A percentile compares a stretch with the other conserved stretches of the same genome.
Conservation (phyloP, 2,888 invertebrate genomes). For the Watsonalla cultraria region DNA sequence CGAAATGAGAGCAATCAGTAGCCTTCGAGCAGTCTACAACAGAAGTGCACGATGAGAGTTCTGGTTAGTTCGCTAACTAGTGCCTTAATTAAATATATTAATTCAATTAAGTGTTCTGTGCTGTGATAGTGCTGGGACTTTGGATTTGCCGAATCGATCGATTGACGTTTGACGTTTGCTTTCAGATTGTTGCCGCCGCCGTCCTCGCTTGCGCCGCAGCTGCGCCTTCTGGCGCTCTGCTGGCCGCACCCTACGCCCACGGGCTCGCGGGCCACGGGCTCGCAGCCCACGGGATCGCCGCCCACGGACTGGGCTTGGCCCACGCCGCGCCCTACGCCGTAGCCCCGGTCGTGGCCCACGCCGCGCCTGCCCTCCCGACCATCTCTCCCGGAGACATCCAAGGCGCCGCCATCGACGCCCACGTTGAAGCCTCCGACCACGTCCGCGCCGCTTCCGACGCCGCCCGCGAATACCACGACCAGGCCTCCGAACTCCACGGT, state of each 20-base stretch:
- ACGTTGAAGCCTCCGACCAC: constrained; percentile 67
- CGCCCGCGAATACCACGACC: constrained; percentile 66
- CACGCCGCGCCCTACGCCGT: constrained; percentile 27
- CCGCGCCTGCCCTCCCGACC: constrained; percentile 53
- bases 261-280: constrained; percentile 28
- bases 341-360: constrained; percentile 38
- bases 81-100: constrained; percentile 28
- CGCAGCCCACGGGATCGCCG: constrained; percentile 38
- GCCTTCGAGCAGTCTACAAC: constrained; percentile 75
- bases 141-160: constrained; percentile 10
- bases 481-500: constrained; percentile 65
- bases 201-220: constrained; percentile 70
- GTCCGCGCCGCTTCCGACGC: constrained; percentile 67
- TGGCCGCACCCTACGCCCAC: constrained; percentile 51
- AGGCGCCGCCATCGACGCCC: constrained; percentile 68
- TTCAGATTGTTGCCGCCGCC: constrained; percentile 78
- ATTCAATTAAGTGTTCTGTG: constrained; percentile 13
- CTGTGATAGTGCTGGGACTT: constrained; percentile 15
- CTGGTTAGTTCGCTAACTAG: constrained; percentile 57
- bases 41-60: constrained; percentile 77
- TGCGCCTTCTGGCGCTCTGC: constrained; percentile 58
- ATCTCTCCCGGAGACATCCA: constrained; percentile 68
- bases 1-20: constrained; percentile 73
- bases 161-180: constrained; percentile 33
- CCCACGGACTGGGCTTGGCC: constrained; percentile 20